These are phyloP conservation scores for Sporophila hypoxantha DNA, from an alignment of 2,113 vertebrate genomes.

Conservation along the genomic window DNA sequence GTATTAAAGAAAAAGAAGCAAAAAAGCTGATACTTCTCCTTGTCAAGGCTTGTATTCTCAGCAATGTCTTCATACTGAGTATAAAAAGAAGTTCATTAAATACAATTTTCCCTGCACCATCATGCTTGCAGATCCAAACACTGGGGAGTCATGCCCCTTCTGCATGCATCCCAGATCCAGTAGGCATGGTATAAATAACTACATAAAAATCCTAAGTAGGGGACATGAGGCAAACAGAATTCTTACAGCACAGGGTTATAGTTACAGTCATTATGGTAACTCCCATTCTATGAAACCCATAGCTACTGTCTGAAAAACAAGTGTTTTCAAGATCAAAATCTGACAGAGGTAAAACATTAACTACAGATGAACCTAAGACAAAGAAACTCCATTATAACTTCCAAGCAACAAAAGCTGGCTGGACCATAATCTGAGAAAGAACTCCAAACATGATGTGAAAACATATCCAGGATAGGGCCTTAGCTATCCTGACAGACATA, in stretches of 20 bases:
- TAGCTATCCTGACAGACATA: background rate
- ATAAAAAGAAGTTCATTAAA: slow-evolving; percentile 6
- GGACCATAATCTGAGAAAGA: background rate
- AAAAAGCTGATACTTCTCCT: background rate
- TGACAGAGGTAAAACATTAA: background rate
- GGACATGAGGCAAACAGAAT: slow-evolving; percentile 4
- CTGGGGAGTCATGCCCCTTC: slow-evolving; percentile 4
- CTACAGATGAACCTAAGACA: background rate
- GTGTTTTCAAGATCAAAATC: background rate
- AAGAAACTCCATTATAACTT: background rate
- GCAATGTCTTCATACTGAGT: background rate
- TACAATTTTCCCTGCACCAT: background rate
- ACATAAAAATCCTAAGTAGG: background rate
- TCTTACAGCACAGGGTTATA: background rate
- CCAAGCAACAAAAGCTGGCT: background rate
- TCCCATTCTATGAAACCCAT: background rate
- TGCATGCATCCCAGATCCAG: background rate
- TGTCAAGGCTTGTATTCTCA: background rate
- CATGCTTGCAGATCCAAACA: background rate
- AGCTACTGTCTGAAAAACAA: background rate
- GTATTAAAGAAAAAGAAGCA: background rate
- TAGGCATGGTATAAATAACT: slow-evolving; percentile 3
- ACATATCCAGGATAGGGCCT: background rate
- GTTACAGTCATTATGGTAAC: background rate
- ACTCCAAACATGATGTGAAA: background rate